These are phyloP conservation scores for Bombyx mandarina DNA, from an alignment of 1,140 invertebrate genomes.

Conservation along the genomic window DNA sequence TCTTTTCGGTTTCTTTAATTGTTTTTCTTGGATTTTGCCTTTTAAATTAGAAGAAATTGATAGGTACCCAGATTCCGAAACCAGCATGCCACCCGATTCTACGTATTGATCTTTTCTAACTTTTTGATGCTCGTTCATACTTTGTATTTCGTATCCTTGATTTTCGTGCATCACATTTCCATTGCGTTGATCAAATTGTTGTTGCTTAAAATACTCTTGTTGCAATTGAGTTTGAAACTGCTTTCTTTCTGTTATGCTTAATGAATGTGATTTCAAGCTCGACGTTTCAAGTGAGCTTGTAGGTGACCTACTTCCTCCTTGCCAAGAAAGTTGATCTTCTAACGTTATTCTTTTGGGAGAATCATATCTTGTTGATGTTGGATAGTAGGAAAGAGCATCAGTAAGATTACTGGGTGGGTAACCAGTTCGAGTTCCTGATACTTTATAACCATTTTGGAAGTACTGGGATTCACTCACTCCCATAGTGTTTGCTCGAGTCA, in stretches of 20 bases:
- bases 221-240: slow-evolving; percentile 73
- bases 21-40: slow-evolving; percentile 71
- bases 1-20: slow-evolving; percentile 77
- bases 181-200: slow-evolving; percentile 66
- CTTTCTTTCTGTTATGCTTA: slow-evolving; percentile 73
- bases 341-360: slow-evolving; percentile 74
- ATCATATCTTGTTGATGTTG: slow-evolving; percentile 79
- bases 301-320: slow-evolving; percentile 72
- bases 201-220: slow-evolving; percentile 70
- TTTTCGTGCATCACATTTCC: slow-evolving; percentile 64
- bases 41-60: slow-evolving; percentile 81
- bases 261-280: slow-evolving; percentile 74
- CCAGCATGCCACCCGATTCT: slow-evolving; percentile 76
- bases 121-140: slow-evolving; percentile 35
- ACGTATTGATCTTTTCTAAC: slow-evolving; percentile 57
- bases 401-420: slow-evolving; percentile 82
- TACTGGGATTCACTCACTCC: slow-evolving; percentile 70
- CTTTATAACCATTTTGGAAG: slow-evolving; percentile 78
- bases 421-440: slow-evolving; percentile 75
- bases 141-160: slow-evolving; percentile 60
- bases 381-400: slow-evolving; percentile 83
- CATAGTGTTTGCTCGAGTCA: slow-evolving; percentile 71
- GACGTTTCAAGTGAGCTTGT: slow-evolving; percentile 76
- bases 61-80: slow-evolving; percentile 87
- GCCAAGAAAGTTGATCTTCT: slow-evolving; percentile 73